Base-by-base conservation (phyloP, 35 echinoderm and acorn worm genomes). In the Diadema setosum region DNA sequence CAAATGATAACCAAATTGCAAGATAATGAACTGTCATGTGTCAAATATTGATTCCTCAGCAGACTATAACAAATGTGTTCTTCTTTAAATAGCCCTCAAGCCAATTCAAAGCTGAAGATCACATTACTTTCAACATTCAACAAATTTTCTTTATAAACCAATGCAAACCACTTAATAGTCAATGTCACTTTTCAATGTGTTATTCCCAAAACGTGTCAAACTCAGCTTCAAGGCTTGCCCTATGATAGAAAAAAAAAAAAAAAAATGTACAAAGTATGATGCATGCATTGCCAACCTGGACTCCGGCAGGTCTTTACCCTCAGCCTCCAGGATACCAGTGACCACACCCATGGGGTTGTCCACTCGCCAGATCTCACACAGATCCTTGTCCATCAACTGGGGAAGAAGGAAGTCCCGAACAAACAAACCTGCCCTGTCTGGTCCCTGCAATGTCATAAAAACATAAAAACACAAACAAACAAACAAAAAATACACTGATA, bases 321-420 rank as follows among this genome's bases (percentile, higher is more conserved):
- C 55, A 45, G 65, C 42, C 23, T 91, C 80, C 33, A 98, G 26
- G 16, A 89, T 48, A 12, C 85, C 81, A 1, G 59, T 44, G 5
- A 98, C 40, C 6, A 98, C 46, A 11, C 70, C 65, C 96, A 94
- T 94, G 0, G 96, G 96, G 75, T 98, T 64, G 8, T 55, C 58
- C 18, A 87, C 82, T 4, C 60, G 43, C 90, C 96, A 94, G 36
- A 92, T 37, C 24, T 91, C 88, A 82, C 88, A 88, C 0, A 99
- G n/a, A 18, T 99, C 92, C 59, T 99, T 90, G 18, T 84, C 93
- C 9, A 99, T 89, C 24, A 99, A 21, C 17, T 99, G 96, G 9
- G 86, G 36, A 4, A 99, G 46, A 30, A 99, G 46, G 69, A 99
- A 94, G 67, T 99, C 96, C 33, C 90, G 81, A 44, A 98, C 90